These are phyloP conservation scores for Premnoplex brunnescens DNA, from an alignment of 2,797 vertebrate genomes.

Conservation along the genomic window DNA sequence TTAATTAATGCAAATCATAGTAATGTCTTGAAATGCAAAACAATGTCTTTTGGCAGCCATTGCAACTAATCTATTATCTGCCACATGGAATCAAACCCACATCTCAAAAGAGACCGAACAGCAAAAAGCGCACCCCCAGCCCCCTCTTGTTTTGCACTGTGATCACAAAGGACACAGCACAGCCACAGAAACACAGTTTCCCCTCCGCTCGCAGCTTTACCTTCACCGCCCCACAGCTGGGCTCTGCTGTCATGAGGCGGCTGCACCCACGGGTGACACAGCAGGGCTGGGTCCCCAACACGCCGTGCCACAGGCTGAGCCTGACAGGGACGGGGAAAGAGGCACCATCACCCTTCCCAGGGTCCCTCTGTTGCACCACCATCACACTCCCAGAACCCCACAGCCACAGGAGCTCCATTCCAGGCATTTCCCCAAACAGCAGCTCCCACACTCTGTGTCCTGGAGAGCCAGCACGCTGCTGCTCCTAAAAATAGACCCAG, in stretches of 20 bases:
- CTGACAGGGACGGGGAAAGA: neutral
- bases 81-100: neutral
- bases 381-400: fast-evolving
- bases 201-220: neutral
- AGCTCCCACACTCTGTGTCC: neutral
- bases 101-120: neutral
- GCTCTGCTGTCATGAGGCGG: fast-evolving
- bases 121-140: neutral
- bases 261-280: fast-evolving
- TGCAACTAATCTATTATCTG: neutral
- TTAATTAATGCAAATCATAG: slow-evolving; percentile 23
- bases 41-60: neutral
- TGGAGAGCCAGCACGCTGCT: neutral
- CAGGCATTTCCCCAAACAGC: neutral
- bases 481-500: neutral
- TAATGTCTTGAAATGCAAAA: neutral
- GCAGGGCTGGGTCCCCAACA: fast-evolving
- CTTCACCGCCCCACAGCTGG: neutral
- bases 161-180: fast-evolving
- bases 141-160: neutral
- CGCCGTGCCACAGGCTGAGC: neutral
- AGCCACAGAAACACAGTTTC: neutral
- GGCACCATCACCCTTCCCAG: neutral
- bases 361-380: neutral
- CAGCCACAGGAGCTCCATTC: fast-evolving